Percentiles rank a stretch among this genome's conserved stretches.
phyloP scores from a whole-genome alignment of 2,888 invertebrate genomes.

The Cancer borealis region DNA sequence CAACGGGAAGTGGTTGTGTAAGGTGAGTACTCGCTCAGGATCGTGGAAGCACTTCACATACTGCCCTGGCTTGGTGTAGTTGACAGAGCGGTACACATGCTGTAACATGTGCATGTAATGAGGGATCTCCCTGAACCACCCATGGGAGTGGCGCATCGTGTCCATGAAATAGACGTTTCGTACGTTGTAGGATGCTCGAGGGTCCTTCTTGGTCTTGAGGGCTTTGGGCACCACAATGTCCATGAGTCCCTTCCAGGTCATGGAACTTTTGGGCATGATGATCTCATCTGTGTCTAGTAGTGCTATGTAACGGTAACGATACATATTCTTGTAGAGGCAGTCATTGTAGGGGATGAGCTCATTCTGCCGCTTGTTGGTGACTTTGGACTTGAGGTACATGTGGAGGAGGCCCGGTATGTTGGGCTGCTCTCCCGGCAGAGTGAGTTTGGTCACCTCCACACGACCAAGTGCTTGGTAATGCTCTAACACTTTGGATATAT shows the following conservation, averaged over 20 bases:
- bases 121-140: conserved; percentile 89
- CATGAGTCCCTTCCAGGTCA: conserved; percentile 89
- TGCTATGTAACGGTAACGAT: conserved; percentile 93
- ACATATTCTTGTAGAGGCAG: conserved; percentile 95
- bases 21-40: conserved; percentile 90
- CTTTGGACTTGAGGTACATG: conserved; percentile 92
- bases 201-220: conserved; percentile 85
- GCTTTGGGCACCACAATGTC: conserved; percentile 85
- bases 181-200: conserved; percentile 91
- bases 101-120: conserved; percentile 93
- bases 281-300: conserved; percentile 96
- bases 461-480: conserved; percentile 85
- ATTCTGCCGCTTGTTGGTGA: conserved; percentile 95
- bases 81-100: conserved; percentile 84
- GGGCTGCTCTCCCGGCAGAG: conserved; percentile 93
- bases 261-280: conserved; percentile 90
- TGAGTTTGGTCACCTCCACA: conserved; percentile 89
- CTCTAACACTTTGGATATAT: conserved; percentile 89
- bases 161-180: conserved; percentile 96
- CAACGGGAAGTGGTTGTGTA: conserved; percentile 95
- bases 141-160: conserved; percentile 88
- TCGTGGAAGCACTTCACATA: conserved; percentile 97
- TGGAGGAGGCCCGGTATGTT: conserved; percentile 94
- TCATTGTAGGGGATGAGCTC: conserved; percentile 98
- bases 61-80: conserved; percentile 95